Conservation (phyloP, 1,140 invertebrate genomes). For the Platyscapa corneri region DNA sequence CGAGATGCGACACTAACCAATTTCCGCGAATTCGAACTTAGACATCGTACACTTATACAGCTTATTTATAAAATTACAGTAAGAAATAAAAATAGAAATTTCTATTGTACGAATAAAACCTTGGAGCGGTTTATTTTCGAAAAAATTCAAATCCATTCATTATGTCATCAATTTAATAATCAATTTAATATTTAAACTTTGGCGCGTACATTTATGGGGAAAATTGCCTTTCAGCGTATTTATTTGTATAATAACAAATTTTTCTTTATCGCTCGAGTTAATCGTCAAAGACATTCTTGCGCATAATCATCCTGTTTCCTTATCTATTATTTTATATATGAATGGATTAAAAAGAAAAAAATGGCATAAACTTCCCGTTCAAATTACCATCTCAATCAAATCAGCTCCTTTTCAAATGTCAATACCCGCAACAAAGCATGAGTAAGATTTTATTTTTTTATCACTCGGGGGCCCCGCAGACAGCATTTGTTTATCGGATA, state of each 20-base stretch:
- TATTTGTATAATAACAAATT: not conserved
- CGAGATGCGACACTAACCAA: no score
- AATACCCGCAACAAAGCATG: not conserved
- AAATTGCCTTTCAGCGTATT: no score
- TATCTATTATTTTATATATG: not conserved
- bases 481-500: conserved; percentile 1
- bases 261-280: not conserved
- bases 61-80: no score
- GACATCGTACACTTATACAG: no score
- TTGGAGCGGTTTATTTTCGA: no score
- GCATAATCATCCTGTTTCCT: not conserved
- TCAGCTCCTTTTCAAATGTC: not conserved
- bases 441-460: not conserved
- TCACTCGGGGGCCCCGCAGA: not conserved
- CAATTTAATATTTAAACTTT: no score
- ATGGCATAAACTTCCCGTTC: not conserved
- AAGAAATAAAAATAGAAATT: no score
- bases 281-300: not conserved
- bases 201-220: no score
- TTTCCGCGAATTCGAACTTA: no score
- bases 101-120: no score
- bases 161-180: no score
- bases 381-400: not conserved
- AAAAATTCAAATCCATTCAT: no score
- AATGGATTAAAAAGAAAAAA: not conserved